Conservation (phyloP, 92 coral and sea anemone genomes). For the Virgularia gustaviana region DNA sequence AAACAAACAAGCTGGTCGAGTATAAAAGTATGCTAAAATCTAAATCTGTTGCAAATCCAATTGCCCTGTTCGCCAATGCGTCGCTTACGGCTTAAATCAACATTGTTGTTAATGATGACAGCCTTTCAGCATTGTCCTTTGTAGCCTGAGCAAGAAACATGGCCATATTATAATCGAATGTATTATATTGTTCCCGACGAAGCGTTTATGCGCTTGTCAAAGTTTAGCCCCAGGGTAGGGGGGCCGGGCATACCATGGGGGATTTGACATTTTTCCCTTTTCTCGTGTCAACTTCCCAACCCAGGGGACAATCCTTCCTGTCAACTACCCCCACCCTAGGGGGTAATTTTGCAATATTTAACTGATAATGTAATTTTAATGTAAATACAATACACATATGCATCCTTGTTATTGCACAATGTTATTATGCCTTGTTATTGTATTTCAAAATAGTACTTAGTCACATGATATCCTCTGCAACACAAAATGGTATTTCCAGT, state of each 20-base stretch:
- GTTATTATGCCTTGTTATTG: no score
- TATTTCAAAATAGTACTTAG: background rate
- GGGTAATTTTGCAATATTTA: constrained; percentile 24
- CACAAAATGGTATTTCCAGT: constrained; percentile 45
- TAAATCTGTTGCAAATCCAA: no score
- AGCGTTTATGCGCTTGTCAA: no score
- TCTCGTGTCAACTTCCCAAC: constrained; percentile 40
- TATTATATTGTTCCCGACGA: background rate
- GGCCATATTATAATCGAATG: no score
- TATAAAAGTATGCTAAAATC: no score
- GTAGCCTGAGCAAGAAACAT: no score
- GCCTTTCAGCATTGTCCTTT: no score
- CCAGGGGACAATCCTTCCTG: constrained; percentile 29
- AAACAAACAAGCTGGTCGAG: no score
- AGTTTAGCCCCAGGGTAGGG: constrained; percentile 1
- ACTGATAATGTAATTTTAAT: background rate
- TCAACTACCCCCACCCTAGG: constrained; percentile 11
- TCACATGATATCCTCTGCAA: constrained; percentile 34
- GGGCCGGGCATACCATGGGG: constrained; percentile 8
- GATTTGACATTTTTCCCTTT: constrained; percentile 14
- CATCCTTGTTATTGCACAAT: background rate
- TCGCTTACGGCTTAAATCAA: no score
- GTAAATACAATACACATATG: constrained; percentile 13
- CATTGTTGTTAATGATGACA: no score
- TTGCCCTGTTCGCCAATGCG: no score